A percentile compares a stretch with the other conserved stretches of the same genome.
Conservation (phyloP, 2,113 vertebrate species). For the Shinisaurus crocodilurus region DNA sequence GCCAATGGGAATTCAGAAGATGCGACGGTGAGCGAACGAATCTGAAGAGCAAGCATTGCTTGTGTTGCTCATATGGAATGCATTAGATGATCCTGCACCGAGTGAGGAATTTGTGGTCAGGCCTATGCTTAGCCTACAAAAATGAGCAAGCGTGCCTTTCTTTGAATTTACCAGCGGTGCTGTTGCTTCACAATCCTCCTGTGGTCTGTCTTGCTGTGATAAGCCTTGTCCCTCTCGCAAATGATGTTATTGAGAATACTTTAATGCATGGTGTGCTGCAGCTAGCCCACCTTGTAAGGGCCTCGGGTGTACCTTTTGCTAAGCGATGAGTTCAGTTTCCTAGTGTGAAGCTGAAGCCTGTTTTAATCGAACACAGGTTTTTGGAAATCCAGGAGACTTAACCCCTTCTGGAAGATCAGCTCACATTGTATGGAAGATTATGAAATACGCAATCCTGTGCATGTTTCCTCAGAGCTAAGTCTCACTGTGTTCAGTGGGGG, state of each 20-base stretch:
- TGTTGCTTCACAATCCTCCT: conserved; percentile 23
- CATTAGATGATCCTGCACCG: neutral
- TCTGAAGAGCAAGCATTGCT: conserved; percentile 17
- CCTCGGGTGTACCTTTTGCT: neutral
- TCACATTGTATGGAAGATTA: conserved; percentile 26
- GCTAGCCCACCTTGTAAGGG: conserved; percentile 20
- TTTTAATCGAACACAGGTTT: conserved; percentile 51
- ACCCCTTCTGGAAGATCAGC: conserved; percentile 17
- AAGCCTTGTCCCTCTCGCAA: neutral
- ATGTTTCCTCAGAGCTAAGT: neutral
- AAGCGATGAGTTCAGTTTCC: conserved; percentile 24
- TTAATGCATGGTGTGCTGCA: neutral
- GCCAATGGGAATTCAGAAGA: conserved; percentile 87
- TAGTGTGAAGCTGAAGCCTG: neutral
- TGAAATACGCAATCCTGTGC: conserved; percentile 20
- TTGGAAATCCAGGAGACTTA: conserved; percentile 31
- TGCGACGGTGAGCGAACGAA: conserved; percentile 84
- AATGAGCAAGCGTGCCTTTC: neutral
- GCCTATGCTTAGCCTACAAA: neutral
- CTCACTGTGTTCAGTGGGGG: neutral
- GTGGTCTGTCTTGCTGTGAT: conserved; percentile 40
- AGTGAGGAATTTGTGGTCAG: conserved; percentile 11
- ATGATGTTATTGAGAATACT: neutral
- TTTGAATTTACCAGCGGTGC: conserved; percentile 3
- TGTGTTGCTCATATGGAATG: neutral